phyloP scores from a whole-genome alignment of 1,140 invertebrate genomes.

The Bombus fervidus region DNA sequence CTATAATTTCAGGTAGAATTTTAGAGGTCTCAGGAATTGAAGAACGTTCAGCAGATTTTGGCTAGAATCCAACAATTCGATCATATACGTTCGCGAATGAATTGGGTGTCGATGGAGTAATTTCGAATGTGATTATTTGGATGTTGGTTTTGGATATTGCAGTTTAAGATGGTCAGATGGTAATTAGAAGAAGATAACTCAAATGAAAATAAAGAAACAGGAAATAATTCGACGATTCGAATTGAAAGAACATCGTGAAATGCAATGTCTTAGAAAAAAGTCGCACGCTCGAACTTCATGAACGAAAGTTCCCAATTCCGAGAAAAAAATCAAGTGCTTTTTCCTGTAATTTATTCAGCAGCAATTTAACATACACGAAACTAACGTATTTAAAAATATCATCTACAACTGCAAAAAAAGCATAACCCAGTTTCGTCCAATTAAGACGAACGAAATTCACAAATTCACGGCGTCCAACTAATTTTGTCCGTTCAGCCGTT shows the following conservation, averaged over 20 bases:
- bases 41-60: too few relatives aligned
- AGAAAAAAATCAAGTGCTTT: background rate
- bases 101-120: background rate
- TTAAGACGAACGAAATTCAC: conserved; percentile 16
- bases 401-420: background rate
- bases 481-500: background rate
- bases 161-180: background rate
- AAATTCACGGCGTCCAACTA: background rate
- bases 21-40: too few relatives aligned
- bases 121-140: background rate
- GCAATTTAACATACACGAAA: background rate
- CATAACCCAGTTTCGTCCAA: background rate
- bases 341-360: background rate
- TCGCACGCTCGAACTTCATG: background rate
- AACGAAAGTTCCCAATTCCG: background rate
- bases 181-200: too few relatives aligned
- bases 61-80: too few relatives aligned
- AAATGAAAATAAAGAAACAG: too few relatives aligned
- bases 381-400: background rate
- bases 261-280: too few relatives aligned
- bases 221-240: too few relatives aligned
- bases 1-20: too few relatives aligned
- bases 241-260: too few relatives aligned
- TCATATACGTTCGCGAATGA: background rate
- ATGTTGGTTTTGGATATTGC: background rate